Evolutionary conservation across 2,888 invertebrate genomes (phyloP), one percentile per base, ranked within the genome.

Genomic region (Lasioglossum leucozonium): DNA sequence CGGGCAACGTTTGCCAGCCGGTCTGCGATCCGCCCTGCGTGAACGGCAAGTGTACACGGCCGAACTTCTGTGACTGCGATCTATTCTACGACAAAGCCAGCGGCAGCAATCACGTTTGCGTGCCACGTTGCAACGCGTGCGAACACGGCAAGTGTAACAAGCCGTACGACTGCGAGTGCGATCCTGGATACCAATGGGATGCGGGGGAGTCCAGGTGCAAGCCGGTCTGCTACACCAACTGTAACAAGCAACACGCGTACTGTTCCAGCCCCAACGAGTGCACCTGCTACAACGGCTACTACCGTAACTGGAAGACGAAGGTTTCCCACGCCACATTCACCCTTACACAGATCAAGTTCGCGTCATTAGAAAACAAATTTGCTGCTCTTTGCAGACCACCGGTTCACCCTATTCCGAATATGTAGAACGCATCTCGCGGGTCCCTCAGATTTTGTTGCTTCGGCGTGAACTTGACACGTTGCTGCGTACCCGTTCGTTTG

Each of bases 221-320:
- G n/a, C 51, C 88, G 0, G 93, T 91, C 16, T 95, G 91, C 3
- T 30, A 91, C 11, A 83, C 92, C 0, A 88, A 91, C 80, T 97
- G 96, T 79, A 88, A 26, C 4, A 11, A n/a, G 13, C 13, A 94
- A 6, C 89, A 95, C 84, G 96, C 96, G 2, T 94, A 93, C 55
- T 96, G 96, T 82, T 94, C 95, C 34, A 95, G 93, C 0, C 95
- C 95, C 2, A 91, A 95, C 58, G 71, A 76, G 0, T 95, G 95
- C 83, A 89, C 89, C 2, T 95, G 95, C 76, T 93, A 95, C 82
- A 80, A 37, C 79, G 91, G 92, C 6, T 91, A 87, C 82, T 22
- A 8, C 51, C 22, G 8, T 51, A 0, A 51, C 8, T 2, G 2
- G 22, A 6, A 22, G 8, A 18, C n/a, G 2, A 2, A 51, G 51